phyloP scores from a whole-genome alignment of 2,888 invertebrate species.

The Pseudolycoriella hygida region DNA sequence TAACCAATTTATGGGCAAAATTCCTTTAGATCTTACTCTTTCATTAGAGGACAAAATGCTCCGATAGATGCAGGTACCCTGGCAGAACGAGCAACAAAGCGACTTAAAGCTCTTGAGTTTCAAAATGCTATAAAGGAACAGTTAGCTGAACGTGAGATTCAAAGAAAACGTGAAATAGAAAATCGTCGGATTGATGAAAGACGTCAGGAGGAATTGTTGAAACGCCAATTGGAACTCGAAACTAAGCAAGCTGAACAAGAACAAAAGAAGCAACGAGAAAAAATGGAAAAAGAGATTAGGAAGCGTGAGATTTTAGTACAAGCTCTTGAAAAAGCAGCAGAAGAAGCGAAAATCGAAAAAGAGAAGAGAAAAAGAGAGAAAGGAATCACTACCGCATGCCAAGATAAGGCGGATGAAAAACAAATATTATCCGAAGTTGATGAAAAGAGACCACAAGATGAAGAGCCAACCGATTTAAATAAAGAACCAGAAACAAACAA shows the following conservation, averaged over 20 bases:
- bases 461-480: background rate
- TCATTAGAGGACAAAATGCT: slow-evolving; percentile 71
- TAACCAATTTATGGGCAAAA: background rate
- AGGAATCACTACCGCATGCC: slow-evolving; percentile 5
- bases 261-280: slow-evolving; percentile 43
- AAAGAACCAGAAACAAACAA: background rate
- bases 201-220: slow-evolving; percentile 61
- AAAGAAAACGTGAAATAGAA: slow-evolving; percentile 59
- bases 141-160: slow-evolving; percentile 62
- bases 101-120: slow-evolving; percentile 68
- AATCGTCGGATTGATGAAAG: slow-evolving; percentile 55
- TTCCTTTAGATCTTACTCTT: slow-evolving; percentile 36
- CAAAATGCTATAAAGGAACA: slow-evolving; percentile 75
- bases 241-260: slow-evolving; percentile 53
- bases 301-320: slow-evolving; percentile 58
- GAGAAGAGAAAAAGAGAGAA: slow-evolving; percentile 29
- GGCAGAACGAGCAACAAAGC: slow-evolving; percentile 63
- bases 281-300: slow-evolving; percentile 49
- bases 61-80: slow-evolving; percentile 62
- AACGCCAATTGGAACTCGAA: slow-evolving; percentile 53
- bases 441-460: background rate
- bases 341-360: slow-evolving; percentile 50
- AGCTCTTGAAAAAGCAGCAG: slow-evolving; percentile 61
- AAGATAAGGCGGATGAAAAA: background rate
- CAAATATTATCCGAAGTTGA: too few species aligned